Evolutionary conservation across 2,888 invertebrate species (phyloP), one percentile per base, ranked within the genome.

Genomic region (Bellardia pandia): DNA sequence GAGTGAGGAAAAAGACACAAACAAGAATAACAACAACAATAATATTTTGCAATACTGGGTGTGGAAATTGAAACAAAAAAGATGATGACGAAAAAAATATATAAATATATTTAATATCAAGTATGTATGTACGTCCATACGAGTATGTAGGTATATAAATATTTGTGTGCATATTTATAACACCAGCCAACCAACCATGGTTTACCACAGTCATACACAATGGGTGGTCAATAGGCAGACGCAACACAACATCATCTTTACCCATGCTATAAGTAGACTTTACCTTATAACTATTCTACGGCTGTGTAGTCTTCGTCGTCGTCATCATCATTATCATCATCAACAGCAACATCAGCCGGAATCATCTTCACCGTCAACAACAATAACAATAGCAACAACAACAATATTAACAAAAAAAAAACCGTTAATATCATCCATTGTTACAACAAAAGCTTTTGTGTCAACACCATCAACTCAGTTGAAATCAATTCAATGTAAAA

Each of bases 391-490:
- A 77, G 33, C 86, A 86, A 62, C 80, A 88, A 42, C 79, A 78
- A 42, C 77, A 37, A 5, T 6, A 37, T 5, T 5, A 37, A 37
- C 37, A 37, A 37, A 37, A 3, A 37, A 79, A 58, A 80, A 80
- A 58, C 62, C 64, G 77, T 84, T 88, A 84, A 86, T 86, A 85
- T 75, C 79, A 80, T 79, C 78, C 86, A 83, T 86, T 86, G 86
- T 87, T 85, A 85, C 81, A 87, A 78, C 86, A 79, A 89, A 88
- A 88, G 88, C 92, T 92, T 92, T 92, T 91, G 91, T 92, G 92
- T 92, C 92, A 92, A 92, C 91, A 90, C 88, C 89, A 88, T 88
- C 88, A 86, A 86, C 88, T 79, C 71, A 81, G 69, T 83, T 86
- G 89, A 89, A 89, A 89, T 89, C 89, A 89, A 89, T 89, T 89